These are phyloP conservation scores for Turdus rufiventris DNA, from an alignment of 2,113 vertebrate species.

Conservation along the genomic window DNA sequence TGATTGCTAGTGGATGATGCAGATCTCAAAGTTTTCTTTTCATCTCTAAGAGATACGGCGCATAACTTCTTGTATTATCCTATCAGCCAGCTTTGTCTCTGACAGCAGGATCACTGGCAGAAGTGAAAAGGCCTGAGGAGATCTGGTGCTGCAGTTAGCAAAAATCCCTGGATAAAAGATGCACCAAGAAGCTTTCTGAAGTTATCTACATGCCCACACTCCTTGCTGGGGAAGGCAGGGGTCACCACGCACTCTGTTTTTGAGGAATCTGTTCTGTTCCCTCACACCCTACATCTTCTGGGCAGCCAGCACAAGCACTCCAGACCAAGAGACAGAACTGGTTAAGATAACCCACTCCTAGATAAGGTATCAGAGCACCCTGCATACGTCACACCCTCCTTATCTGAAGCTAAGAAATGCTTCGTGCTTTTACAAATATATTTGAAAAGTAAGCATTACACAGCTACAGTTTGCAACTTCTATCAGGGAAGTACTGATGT, in stretches of 20 bases:
- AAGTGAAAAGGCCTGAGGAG: background rate
- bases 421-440: background rate
- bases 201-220: background rate
- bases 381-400: background rate
- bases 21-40: slow-evolving; percentile 41
- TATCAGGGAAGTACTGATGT: background rate
- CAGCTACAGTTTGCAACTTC: background rate
- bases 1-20: background rate
- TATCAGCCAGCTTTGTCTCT: background rate
- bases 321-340: background rate
- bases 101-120: background rate
- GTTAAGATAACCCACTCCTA: background rate
- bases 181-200: background rate
- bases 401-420: slow-evolving; percentile 36
- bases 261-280: background rate
- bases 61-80: background rate
- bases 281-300: background rate
- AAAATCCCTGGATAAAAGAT: background rate
- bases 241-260: background rate
- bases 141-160: background rate
- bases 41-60: background rate
- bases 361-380: background rate
- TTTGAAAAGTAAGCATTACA: slow-evolving; percentile 15
- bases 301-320: background rate
- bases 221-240: background rate